Evolutionary conservation across 2,113 vertebrate species (phyloP).

Genomic region (Clarias gariepinus): DNA sequence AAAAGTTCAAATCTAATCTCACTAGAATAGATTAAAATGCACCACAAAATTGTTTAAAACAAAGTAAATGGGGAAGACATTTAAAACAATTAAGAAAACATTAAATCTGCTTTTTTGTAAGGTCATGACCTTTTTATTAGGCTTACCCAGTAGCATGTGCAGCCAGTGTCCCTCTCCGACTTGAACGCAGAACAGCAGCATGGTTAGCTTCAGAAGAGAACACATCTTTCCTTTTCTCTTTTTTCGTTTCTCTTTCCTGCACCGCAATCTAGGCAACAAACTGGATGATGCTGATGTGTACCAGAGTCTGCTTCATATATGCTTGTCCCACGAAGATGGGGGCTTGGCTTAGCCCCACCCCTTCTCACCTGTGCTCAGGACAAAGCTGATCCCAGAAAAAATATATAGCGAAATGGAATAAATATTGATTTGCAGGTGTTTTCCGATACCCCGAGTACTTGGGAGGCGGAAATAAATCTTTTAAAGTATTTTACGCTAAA

Average conservation of each 20-base stretch:
- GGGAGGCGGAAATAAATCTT: constrained; percentile 38
- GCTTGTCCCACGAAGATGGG: constrained; percentile 61
- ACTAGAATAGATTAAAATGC: not conserved
- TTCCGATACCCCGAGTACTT: constrained; percentile 31
- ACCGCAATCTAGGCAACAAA: constrained; percentile 34
- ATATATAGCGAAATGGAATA: constrained; percentile 25
- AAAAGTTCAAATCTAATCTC: not conserved
- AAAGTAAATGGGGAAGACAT: not conserved
- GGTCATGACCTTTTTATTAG: constrained; percentile 9
- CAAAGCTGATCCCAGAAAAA: constrained; percentile 23
- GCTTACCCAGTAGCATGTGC: constrained; percentile 65
- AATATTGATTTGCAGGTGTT: constrained; percentile 35
- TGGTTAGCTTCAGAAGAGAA: constrained; percentile 60
- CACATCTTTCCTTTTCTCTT: constrained; percentile 59
- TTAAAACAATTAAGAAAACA: not conserved
- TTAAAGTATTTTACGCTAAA: constrained; percentile 39
- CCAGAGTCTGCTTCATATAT: constrained; percentile 72
- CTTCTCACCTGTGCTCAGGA: constrained; percentile 51
- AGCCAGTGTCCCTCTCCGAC: constrained; percentile 62
- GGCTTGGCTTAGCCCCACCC: constrained; percentile 65
- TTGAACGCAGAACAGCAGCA: constrained; percentile 67
- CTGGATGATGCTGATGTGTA: constrained; percentile 65
- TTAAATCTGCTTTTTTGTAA: not conserved
- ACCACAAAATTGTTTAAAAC: not conserved
- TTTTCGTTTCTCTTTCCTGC: not conserved